Conservation (phyloP, 2,888 invertebrate species). For the Encarsia formosa region DNA sequence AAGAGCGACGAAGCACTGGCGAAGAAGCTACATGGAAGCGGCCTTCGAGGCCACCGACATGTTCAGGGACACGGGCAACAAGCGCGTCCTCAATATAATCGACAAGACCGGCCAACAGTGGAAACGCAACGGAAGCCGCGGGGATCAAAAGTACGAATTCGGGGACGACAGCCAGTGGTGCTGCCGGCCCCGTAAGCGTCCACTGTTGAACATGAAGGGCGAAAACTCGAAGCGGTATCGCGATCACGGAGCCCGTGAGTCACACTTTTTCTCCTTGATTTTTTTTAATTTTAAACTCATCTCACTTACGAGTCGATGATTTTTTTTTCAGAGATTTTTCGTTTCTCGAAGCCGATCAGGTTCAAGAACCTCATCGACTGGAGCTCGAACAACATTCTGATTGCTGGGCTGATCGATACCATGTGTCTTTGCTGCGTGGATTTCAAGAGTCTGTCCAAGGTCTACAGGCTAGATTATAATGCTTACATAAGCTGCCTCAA, state of each 20-base stretch:
- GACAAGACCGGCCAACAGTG: no score
- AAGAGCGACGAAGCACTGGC: slow-evolving; percentile 26
- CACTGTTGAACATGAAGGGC: slow-evolving; percentile 21
- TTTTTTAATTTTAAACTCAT: slow-evolving; percentile 1
- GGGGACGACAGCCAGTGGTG: slow-evolving; percentile 23
- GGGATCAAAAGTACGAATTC: no score
- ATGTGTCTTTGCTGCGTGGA: slow-evolving; percentile 28
- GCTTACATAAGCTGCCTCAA: slow-evolving; percentile 29
- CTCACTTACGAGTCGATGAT: background rate
- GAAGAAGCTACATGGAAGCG: slow-evolving; percentile 29
- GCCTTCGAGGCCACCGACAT: slow-evolving; percentile 26
- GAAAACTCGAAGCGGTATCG: slow-evolving; percentile 21
- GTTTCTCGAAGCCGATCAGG: slow-evolving; percentile 18
- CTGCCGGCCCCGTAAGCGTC: slow-evolving; percentile 21
- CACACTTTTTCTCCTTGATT: background rate
- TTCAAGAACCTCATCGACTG: slow-evolving; percentile 35
- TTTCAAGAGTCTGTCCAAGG: slow-evolving; percentile 7
- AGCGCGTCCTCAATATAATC: slow-evolving; percentile 29
- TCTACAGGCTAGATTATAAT: slow-evolving; percentile 2
- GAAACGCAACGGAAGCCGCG: no score
- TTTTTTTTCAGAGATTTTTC: slow-evolving; percentile 24
- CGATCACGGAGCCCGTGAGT: slow-evolving; percentile 24
- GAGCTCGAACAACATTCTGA: slow-evolving; percentile 35
- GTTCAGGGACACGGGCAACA: slow-evolving; percentile 23
- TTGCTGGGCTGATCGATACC: slow-evolving; percentile 16